Evolutionary conservation across 2,888 invertebrate genomes (phyloP), one percentile per base, ranked within the genome.

Genomic region (Ptilodon capucinus): DNA sequence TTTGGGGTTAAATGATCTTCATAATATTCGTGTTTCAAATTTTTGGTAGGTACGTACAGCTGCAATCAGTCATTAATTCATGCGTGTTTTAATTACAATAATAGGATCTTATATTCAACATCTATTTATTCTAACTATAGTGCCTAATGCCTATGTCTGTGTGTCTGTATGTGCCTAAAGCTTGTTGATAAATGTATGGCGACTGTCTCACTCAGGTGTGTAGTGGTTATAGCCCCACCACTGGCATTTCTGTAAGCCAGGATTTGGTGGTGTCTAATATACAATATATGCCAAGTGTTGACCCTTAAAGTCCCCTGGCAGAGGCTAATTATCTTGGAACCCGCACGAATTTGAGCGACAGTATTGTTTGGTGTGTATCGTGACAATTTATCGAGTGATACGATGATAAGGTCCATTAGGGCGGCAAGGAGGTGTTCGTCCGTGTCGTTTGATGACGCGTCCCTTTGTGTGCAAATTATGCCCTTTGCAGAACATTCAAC

Each of bases 341-440:
- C n/a, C n/a, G n/a, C n/a, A n/a, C n/a, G n/a, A n/a, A n/a, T 14
- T 32, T 32, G 14, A 14, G 14, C 14, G n/a, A 32, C 32, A 32
- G 13, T 5, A 32, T 3, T 32, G 14, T 14, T 32, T 14, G 13
- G 32, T 14, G 32, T 9, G 17, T 16, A 35, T 35, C 34, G 13
- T 17, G 17, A 51, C 45, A 44, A 42, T 49, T 52, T 68, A 52
- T 74, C 68, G 69, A 63, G 42, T 46, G 60, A 51, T 65, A 46
- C 60, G 53, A 53, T 51, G 57, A 64, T 64, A 57, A 46, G 54
- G 46, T 44, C 34, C 36, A 45, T 44, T 43, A 44, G 57, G 56
- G 60, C 63, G 53, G 68, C 64, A 71, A 59, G 69, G 69, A 80
- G 76, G 79, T 76, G 84, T 82, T 67, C 71, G 67, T 60, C 68